Evolutionary conservation across 2,113 vertebrate genomes (phyloP), one percentile per base, ranked within the genome.

Genomic region (Ciconia maguari): DNA sequence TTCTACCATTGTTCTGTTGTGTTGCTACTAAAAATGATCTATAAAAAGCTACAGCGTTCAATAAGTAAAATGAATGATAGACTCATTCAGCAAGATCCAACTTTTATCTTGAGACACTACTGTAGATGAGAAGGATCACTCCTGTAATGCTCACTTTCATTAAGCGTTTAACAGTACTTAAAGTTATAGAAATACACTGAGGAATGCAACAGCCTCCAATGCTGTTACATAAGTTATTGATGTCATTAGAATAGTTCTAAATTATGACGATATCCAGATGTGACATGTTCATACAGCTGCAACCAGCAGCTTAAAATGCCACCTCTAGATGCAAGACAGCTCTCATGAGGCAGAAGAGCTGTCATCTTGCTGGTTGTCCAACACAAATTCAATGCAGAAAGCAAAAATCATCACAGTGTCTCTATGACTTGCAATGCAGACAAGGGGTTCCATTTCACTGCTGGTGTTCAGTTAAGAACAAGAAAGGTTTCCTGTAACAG

Each of bases 251-350:
- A 58, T 38, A 57, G 21, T 61, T 82, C 32, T 58, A 44, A 89
- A 48, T 82, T 65, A 91, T 42, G 70, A n/a, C 5, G 27, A 72
- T 76, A 83, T 10, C 24, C 62, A 72, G 19, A 90, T 61, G 36
- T 90, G 87, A 85, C 92, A 91, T 6, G 66, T 57, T 91, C 58
- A 61, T 93, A 65, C 84, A 94, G 93, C 82, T 85, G 82, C 84
- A 80, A 76, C 27, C 22, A 5, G 54, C 75, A 90, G 70, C 62
- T 92, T 62, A 41, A 74, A 96, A 94, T 66, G 71, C 54, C 87
- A 93, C 58, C 84, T 83, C 71, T 62, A 61, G 58, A 80, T 24
- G 66, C 34, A 72, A 74, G 87, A 32, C 16, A 64, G 62, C 30
- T 88, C 78, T 74, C 61, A 27, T 8, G 71, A 87, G 70, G 49